Evolutionary conservation across 2,797 vertebrate species (phyloP).

Genomic region (Halcyon leucocephala): DNA sequence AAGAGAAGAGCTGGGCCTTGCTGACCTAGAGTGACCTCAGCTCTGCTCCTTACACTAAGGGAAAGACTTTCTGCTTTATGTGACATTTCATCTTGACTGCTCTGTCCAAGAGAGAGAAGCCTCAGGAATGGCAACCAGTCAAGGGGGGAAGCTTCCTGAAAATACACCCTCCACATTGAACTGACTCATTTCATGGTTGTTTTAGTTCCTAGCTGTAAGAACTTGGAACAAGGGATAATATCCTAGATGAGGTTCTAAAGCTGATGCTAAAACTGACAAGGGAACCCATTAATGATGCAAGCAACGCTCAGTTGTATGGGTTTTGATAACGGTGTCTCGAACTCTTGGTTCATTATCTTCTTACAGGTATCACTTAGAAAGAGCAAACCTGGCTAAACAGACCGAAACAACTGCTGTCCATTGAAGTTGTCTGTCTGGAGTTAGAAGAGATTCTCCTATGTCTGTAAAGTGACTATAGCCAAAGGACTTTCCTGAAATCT

Average conservation of each 20-base stretch:
- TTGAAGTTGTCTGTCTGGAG: not conserved
- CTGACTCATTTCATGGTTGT: not conserved
- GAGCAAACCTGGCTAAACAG: not conserved
- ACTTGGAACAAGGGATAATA: not conserved
- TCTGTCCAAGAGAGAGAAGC: not conserved
- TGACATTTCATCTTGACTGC: not conserved
- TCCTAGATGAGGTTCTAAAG: not conserved
- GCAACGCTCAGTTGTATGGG: not conserved
- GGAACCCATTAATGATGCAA: not conserved
- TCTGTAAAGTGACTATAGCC: not conserved
- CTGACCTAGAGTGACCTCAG: not conserved
- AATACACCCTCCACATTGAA: not conserved
- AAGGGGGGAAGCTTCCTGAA: not conserved
- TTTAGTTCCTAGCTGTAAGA: not conserved
- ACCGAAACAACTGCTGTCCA: not conserved
- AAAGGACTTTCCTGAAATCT: not conserved
- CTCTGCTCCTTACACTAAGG: not conserved
- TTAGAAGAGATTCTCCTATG: not conserved
- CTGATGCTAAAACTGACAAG: not conserved
- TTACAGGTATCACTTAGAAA: not conserved
- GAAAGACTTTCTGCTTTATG: not conserved
- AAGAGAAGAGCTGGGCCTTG: not conserved
- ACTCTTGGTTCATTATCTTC: not conserved
- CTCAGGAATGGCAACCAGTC: not conserved
- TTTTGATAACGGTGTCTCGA: not conserved